These are phyloP conservation scores for Siderastrea radians DNA, from an alignment of 92 coral and sea anemone species.

Conservation along the genomic window DNA sequence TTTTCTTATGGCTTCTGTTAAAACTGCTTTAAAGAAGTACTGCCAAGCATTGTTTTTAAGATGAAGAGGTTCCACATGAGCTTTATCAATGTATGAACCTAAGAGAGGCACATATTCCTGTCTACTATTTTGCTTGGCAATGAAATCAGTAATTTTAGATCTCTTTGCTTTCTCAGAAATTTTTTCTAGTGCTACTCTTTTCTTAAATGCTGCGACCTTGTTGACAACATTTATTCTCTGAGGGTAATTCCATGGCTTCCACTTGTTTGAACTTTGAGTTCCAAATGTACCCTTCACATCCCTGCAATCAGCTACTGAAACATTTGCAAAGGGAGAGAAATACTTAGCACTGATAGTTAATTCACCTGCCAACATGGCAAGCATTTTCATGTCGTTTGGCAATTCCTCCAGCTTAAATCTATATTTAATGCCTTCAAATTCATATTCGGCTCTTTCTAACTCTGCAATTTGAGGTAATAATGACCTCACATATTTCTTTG, in stretches of 20 bases:
- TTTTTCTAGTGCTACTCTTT: conserved; percentile 36
- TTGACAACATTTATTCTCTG: conserved; percentile 58
- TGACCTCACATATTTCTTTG: conserved; percentile 65
- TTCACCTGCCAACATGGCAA: conserved; percentile 60
- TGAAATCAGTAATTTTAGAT: conserved; percentile 58
- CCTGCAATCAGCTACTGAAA: conserved; percentile 12
- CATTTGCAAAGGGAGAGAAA: conserved; percentile 64
- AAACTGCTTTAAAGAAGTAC: conserved; percentile 49
- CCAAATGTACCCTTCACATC: conserved; percentile 56
- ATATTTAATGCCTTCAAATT: conserved; percentile 47
- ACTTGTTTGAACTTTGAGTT: conserved; percentile 16
- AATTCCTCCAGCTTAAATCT: conserved; percentile 68
- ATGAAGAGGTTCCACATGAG: conserved; percentile 71
- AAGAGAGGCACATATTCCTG: conserved; percentile 68
- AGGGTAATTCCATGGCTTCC: conserved; percentile 55
- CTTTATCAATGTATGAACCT: conserved; percentile 51
- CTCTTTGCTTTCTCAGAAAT: conserved; percentile 49
- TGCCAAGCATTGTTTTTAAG: conserved; percentile 73
- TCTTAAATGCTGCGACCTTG: conserved; percentile 59
- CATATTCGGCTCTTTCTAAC: conserved; percentile 51
- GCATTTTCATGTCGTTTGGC: conserved; percentile 81
- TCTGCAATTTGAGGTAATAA: conserved; percentile 58
- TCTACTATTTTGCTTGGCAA: conserved; percentile 66
- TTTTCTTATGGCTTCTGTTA: conserved; percentile 65
- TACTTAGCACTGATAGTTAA: conserved; percentile 35